Evolutionary conservation across 2,797 vertebrate species (phyloP).

Genomic region (Remorina albescens): DNA sequence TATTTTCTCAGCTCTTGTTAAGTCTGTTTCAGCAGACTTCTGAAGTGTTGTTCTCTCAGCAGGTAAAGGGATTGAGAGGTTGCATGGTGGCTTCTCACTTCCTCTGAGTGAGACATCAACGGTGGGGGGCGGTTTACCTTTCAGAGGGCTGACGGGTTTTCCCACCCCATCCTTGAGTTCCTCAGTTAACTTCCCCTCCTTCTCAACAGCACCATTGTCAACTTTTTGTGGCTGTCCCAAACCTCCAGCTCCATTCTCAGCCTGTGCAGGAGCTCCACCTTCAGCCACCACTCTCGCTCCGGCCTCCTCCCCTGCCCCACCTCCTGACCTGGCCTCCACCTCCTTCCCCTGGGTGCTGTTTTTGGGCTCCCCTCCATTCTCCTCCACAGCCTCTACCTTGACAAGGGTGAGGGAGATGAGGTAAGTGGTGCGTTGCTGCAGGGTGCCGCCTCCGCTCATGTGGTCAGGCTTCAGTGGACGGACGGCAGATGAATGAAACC

Average conservation of each 20-base stretch:
- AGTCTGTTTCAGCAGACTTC: conserved; percentile 57
- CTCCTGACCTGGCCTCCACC: conserved; percentile 49
- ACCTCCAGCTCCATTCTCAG: conserved; percentile 58
- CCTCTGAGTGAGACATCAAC: conserved; percentile 54
- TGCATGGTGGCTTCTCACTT: conserved; percentile 65
- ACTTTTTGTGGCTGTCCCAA: conserved; percentile 34
- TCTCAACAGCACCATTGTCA: conserved; percentile 58
- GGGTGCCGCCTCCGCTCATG: conserved; percentile 92
- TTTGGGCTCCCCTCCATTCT: conserved; percentile 81
- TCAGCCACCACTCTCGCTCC: conserved; percentile 14
- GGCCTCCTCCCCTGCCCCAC: conserved; percentile 27
- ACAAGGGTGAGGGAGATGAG: conserved; percentile 97
- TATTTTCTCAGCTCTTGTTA: conserved; percentile 42
- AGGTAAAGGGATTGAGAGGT: conserved; percentile 66
- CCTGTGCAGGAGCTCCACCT: conserved; percentile 30
- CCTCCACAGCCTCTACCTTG: conserved; percentile 93
- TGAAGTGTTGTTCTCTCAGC: conserved; percentile 48
- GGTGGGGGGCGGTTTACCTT: conserved; percentile 47
- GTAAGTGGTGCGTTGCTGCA: conserved; percentile 97
- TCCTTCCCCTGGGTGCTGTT: conserved; percentile 66
- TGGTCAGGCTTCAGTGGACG: conserved; percentile 83
- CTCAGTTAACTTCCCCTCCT: conserved; percentile 40
- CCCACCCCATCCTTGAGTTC: conserved; percentile 62
- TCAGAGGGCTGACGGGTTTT: conserved; percentile 56
- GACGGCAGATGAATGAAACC: conserved; percentile 71